Percentiles rank a stretch among this genome's conserved stretches.
These are phyloP conservation scores for Lottia gigantea DNA, from an alignment of 2,888 invertebrate species.

Conservation along the genomic window DNA sequence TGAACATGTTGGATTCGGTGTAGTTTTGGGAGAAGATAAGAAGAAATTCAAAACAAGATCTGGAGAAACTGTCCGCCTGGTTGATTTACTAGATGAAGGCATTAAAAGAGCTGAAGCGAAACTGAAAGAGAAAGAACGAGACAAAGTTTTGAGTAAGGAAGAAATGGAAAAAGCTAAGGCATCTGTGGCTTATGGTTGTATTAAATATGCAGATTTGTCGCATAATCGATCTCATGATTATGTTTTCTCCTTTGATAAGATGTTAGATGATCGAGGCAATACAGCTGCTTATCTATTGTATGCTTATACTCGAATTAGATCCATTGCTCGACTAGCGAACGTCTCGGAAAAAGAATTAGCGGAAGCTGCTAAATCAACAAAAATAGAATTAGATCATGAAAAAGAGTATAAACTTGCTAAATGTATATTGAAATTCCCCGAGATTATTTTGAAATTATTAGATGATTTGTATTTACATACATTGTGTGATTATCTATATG, in stretches of 20 bases:
- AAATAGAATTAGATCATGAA: conserved; percentile 85
- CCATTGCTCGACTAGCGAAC: conserved; percentile 69
- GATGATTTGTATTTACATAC: conserved; percentile 86
- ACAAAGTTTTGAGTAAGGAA: conserved; percentile 81
- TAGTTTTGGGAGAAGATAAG: conserved; percentile 95
- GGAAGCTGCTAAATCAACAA: conserved; percentile 74
- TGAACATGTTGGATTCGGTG: conserved; percentile 95
- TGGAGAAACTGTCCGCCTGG: conserved; percentile 91
- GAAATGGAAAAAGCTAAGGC: conserved; percentile 87
- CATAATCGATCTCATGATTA: conserved; percentile 95
- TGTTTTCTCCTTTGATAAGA: conserved; percentile 98
- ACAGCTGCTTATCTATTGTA: conserved; percentile 98
- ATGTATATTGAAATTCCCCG: conserved; percentile 80
- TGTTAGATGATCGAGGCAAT: conserved; percentile 98
- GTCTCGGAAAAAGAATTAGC: conserved; percentile 71
- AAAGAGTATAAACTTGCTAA: conserved; percentile 96
- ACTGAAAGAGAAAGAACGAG: conserved; percentile 86
- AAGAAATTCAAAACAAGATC: conserved; percentile 99
- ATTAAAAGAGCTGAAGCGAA: conserved; percentile 84
- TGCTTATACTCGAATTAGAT: conserved; percentile 88
- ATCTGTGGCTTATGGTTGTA: conserved; percentile 96
- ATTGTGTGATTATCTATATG: conserved; percentile 95
- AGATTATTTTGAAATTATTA: conserved; percentile 83
- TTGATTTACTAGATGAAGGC: conserved; percentile 90
- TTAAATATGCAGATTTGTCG: conserved; percentile 96